These are phyloP conservation scores for Nyctibius bracteatus DNA, from an alignment of 2,113 vertebrate species.

Conservation along the genomic window DNA sequence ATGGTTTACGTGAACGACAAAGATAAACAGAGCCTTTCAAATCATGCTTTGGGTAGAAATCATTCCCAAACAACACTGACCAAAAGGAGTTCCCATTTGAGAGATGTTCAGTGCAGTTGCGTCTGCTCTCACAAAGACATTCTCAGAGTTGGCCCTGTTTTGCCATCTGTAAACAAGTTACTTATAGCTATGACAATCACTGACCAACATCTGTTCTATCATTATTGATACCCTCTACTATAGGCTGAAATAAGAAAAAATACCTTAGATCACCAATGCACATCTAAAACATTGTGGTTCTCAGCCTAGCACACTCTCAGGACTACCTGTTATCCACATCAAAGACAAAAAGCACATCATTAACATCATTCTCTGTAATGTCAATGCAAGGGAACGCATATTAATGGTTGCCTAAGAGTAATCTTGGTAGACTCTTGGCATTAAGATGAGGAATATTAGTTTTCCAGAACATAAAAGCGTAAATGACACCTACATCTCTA, in stretches of 20 bases:
- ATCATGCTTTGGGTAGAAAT: constrained; percentile 18
- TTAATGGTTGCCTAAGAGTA: background rate
- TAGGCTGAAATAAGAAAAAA: background rate
- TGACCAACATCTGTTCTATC: background rate
- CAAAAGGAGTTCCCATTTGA: background rate
- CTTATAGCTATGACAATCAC: background rate
- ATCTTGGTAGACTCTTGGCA: background rate
- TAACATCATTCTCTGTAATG: background rate
- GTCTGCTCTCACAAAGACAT: background rate
- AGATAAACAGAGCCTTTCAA: constrained; percentile 8
- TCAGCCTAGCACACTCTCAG: background rate
- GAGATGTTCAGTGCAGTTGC: background rate
- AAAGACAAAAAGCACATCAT: constrained; percentile 1
- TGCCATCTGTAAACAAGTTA: background rate
- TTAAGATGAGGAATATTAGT: background rate
- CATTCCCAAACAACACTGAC: background rate
- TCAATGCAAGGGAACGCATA: background rate
- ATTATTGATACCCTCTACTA: background rate
- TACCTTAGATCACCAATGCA: background rate
- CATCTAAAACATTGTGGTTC: background rate
- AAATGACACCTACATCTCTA: background rate
- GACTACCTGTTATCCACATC: background rate
- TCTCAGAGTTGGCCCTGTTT: background rate
- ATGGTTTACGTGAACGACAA: background rate
- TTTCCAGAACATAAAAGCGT: background rate